Conservation (phyloP, 2,888 invertebrate species). For the Villa cingulata region DNA sequence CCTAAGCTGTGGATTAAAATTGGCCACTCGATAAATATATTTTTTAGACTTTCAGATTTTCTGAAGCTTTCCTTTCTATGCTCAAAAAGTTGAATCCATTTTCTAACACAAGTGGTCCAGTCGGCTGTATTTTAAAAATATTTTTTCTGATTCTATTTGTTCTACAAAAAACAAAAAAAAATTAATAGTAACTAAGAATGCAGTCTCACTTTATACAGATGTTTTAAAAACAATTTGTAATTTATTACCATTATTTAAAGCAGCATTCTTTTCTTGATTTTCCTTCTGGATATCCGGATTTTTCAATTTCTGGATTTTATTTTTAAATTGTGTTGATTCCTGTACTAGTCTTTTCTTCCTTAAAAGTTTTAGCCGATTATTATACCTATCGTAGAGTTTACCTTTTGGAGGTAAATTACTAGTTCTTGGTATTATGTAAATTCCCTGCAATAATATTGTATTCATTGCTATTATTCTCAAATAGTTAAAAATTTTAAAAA, state of each 20-base stretch:
- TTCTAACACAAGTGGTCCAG: not conserved
- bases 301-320: not conserved
- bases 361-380: not conserved
- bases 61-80: not conserved
- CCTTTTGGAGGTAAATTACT: not conserved
- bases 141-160: not conserved
- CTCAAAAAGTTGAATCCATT: not conserved
- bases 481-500: no score
- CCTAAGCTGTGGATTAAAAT: not conserved
- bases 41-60: not conserved
- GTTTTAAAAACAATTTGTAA: no score
- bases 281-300: not conserved
- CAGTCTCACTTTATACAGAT: no score
- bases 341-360: not conserved
- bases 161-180: not conserved
- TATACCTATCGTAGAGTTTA: not conserved
- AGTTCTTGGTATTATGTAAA: not conserved
- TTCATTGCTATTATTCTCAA: no score
- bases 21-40: not conserved
- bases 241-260: not conserved
- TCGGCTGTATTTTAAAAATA: not conserved
- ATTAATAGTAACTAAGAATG: not conserved
- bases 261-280: not conserved
- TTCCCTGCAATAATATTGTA: not conserved
- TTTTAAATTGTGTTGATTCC: not conserved